phyloP scores from a whole-genome alignment of 2,888 invertebrate genomes.

The Ptilodon capucinus region DNA sequence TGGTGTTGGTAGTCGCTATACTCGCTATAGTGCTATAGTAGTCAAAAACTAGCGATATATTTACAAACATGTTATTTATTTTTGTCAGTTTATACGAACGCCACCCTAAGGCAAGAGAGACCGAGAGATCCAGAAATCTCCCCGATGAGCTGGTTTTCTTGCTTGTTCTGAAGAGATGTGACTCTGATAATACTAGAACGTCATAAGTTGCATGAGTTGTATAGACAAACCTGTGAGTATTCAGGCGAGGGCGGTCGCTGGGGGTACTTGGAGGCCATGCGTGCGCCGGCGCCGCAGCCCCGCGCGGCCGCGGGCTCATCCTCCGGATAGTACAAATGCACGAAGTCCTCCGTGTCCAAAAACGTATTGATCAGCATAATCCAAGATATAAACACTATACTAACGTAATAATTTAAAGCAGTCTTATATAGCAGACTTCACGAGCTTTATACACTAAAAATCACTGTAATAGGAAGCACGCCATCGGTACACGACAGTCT shows the following conservation, averaged over 20 bases:
- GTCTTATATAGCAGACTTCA: slow-evolving; percentile 70
- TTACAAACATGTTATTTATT: too few species aligned
- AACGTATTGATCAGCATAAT: slow-evolving; percentile 80
- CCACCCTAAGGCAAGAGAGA: too few species aligned
- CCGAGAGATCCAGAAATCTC: too few species aligned
- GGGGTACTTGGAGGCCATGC: slow-evolving; percentile 74
- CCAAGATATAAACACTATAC: slow-evolving; percentile 62
- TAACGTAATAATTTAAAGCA: slow-evolving; percentile 70
- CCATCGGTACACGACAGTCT: slow-evolving; percentile 56
- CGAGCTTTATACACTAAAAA: slow-evolving; percentile 54
- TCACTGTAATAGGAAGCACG: slow-evolving; percentile 67
- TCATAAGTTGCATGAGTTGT: background rate
- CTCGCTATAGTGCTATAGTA: too few species aligned
- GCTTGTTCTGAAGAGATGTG: too few species aligned
- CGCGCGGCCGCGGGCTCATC: slow-evolving; percentile 71
- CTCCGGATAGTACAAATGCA: slow-evolving; percentile 77
- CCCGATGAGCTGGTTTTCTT: too few species aligned
- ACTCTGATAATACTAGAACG: background rate
- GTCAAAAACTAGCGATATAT: too few species aligned
- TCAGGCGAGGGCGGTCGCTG: slow-evolving; percentile 71
- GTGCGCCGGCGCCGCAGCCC: slow-evolving; percentile 74
- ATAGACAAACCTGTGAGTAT: slow-evolving; percentile 65
- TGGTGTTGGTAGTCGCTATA: too few species aligned
- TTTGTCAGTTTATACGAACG: too few species aligned
- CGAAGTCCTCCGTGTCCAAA: slow-evolving; percentile 81